A percentile compares a stretch with the other conserved stretches of the same genome.
These are phyloP conservation scores for Lysandra coridon DNA, from an alignment of 2,888 invertebrate genomes.

Conservation along the genomic window DNA sequence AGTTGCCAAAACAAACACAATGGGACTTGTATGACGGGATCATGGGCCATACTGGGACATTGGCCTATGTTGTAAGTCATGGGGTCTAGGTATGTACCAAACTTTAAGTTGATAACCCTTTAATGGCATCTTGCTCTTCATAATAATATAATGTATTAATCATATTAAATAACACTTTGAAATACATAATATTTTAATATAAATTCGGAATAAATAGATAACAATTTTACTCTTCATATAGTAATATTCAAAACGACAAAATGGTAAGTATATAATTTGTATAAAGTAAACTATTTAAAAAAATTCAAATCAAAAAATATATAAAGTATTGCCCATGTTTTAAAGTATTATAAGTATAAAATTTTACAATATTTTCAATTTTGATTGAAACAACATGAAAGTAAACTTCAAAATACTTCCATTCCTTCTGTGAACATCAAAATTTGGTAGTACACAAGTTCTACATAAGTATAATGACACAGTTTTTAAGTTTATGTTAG, in stretches of 20 bases:
- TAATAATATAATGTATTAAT: background rate
- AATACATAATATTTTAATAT: background rate
- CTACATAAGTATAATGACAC: background rate
- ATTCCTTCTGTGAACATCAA: background rate
- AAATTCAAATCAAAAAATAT: background rate
- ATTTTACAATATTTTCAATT: background rate
- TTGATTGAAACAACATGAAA: background rate
- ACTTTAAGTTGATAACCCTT: background rate
- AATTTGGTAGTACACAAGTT: background rate
- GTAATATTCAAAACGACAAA: background rate
- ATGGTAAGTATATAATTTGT: background rate
- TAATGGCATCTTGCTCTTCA: background rate
- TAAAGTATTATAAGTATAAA: background rate
- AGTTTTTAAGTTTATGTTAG: background rate
- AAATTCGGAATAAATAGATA: background rate
- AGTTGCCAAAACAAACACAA: background rate
- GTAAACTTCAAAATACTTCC: background rate
- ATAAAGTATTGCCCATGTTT: background rate
- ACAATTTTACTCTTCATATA: background rate
- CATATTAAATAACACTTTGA: background rate
- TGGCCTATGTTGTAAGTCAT: background rate
- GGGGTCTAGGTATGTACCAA: no score
- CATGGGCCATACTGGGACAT: background rate
- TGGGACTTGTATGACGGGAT: background rate
- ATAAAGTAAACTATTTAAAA: background rate